phyloP scores from a whole-genome alignment of 2,797 vertebrate genomes.

The Discoglossus pictus region DNA sequence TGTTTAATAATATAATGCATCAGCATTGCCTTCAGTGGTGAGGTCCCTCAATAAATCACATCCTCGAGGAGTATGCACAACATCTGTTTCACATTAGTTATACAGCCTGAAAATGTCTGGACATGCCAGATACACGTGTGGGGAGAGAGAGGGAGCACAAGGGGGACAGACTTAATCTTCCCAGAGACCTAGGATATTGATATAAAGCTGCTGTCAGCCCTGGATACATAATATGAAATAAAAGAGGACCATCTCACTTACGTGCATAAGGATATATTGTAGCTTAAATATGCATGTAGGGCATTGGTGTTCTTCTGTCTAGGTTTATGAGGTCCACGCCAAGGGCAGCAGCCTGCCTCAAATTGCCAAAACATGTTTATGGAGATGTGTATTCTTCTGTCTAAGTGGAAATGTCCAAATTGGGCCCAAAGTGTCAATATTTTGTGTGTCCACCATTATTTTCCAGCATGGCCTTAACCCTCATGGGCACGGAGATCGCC shows the following conservation, averaged over 20 bases:
- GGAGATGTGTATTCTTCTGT: too few relatives aligned
- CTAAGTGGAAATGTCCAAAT: too few relatives aligned
- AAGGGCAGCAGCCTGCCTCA: too few relatives aligned
- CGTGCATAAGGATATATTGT: too few relatives aligned
- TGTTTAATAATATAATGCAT: constrained; percentile 1
- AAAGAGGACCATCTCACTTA: not conserved
- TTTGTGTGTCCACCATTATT: too few relatives aligned
- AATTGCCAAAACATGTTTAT: too few relatives aligned
- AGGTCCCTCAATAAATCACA: constrained; percentile 24
- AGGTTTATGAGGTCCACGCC: too few relatives aligned
- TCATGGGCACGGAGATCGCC: too few relatives aligned
- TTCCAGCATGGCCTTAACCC: too few relatives aligned
- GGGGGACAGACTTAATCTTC: constrained; percentile 17
- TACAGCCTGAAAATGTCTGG: constrained; percentile 26
- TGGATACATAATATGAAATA: not conserved
- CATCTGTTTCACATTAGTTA: constrained; percentile 40
- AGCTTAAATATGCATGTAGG: too few relatives aligned
- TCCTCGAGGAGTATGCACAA: constrained; percentile 8
- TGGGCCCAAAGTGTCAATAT: too few relatives aligned
- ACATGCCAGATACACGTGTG: constrained; percentile 36
- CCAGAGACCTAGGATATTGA: constrained; percentile 13
- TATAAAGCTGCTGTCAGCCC: not conserved
- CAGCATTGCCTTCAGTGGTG: constrained; percentile 3
- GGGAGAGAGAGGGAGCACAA: not conserved
- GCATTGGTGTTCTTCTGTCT: too few relatives aligned